Evolutionary conservation across 2,113 vertebrate species (phyloP), one percentile per base, ranked within the genome.

Genomic region (Ceyx cyanopectus): DNA sequence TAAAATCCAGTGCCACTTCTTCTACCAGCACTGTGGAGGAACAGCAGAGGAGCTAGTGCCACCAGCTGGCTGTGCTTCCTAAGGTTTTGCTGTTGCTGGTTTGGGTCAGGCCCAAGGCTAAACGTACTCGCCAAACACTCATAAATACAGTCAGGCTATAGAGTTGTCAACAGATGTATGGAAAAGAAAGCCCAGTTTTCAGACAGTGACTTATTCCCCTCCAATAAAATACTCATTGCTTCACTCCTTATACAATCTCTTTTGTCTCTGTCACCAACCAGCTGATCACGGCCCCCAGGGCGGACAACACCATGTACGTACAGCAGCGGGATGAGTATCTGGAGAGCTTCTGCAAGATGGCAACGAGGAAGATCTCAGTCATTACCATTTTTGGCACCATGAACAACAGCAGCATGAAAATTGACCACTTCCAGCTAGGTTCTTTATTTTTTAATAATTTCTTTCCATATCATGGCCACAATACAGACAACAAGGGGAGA

Each of bases 381-480:
- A 98, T 99, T 94, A 99, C 98, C 58, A 98, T 99, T 96, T 99
- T 99, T 23, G 99, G 99, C 89, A 98, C 98, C 45, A 93, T 99
- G 94, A 98, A 97, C 97, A 99, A 99, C 98, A 99, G 98, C 97
- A 99, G 98, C 96, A 99, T 99, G 99, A 99, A 99, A 94, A 99
- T 99, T 10, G 99, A 99, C 96, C 99, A 99, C 97, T 99, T 99
- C 96, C 99, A 99, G 97, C 98, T 99, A 97, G 99, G 99, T 99
- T 95, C 32, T 43, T 85, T 82, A 81, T 75, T 76, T 89, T 66
- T 87, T 93, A 72, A 77, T 66, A 11, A 50, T 83, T 92, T 90
- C 12, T 89, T 95, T 89, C 8, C 14, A 16, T 89, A 26, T 65
- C 15, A 2, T 81, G 65, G 69, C 53, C 16, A 58, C 15, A 45